These are phyloP conservation scores for Tachuris rubrigastra DNA, from an alignment of 2,113 vertebrate species.

Conservation along the genomic window DNA sequence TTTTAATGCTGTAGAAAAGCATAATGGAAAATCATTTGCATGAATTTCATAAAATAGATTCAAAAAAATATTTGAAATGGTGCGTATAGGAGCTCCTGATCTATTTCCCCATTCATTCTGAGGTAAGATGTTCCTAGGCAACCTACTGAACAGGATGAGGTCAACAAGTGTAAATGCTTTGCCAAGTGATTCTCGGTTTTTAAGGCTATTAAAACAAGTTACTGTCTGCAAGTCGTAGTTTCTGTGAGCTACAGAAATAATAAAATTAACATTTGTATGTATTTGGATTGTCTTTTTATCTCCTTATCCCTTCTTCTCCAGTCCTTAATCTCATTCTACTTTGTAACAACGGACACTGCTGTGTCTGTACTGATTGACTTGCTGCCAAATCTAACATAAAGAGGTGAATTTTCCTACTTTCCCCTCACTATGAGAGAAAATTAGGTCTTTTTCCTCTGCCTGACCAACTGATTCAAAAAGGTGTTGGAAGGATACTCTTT, in stretches of 20 bases:
- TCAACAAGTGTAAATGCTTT: not conserved
- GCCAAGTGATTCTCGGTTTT: not conserved
- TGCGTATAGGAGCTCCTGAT: not conserved
- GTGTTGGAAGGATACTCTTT: not conserved
- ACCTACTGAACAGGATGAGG: not conserved
- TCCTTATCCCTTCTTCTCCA: not conserved
- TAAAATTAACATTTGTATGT: not conserved
- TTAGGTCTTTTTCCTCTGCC: not conserved
- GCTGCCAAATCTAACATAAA: not conserved
- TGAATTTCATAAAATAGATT: not conserved
- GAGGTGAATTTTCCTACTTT: not conserved
- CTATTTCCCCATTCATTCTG: not conserved
- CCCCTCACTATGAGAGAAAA: not conserved
- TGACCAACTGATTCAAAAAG: not conserved
- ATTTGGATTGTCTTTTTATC: not conserved
- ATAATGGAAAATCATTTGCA: not conserved
- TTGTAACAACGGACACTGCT: not conserved
- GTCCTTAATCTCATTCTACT: not conserved
- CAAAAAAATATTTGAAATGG: not conserved
- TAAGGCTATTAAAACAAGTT: not conserved
- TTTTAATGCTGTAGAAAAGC: not conserved
- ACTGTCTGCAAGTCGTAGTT: not conserved
- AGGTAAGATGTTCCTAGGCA: constrained; percentile 10
- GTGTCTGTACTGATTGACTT: not conserved
- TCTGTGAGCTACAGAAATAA: not conserved